Evolutionary conservation across 2,888 invertebrate genomes (phyloP), one percentile per base, ranked within the genome.

Genomic region (Amblyteles armatorius): DNA sequence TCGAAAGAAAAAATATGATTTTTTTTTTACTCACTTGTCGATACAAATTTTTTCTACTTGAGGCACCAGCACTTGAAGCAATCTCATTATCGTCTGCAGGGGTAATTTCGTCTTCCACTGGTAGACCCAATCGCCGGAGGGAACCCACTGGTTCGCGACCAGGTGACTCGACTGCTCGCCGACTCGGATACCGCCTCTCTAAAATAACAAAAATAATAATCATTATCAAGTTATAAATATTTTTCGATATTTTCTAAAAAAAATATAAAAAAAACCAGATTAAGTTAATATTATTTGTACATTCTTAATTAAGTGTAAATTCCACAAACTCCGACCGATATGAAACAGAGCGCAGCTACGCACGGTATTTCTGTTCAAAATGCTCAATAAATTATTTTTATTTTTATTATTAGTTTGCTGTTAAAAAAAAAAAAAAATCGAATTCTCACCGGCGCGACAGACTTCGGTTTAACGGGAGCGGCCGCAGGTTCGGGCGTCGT

Each of bases 11-110:
- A 68, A 29, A 3, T 0, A 29, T 9, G 55, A 57, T 55, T 55
- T 55, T 55, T 55, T 57, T 22, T 7, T 11, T 57, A 87, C 90
- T 90, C 85, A 93, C 93, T 93, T 93, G 79, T 93, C 99, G 92
- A 99, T 99, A 94, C 99, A 99, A 90, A 99, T 99, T 95, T 99
- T 99, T 95, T 99, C 99, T 29, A 99, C 99, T 95, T 99, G 99
- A 77, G 99, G 99, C 88, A 99, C 99, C 5, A 99, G 95, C 44
- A 99, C 99, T 95, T 99, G 99, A 88, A 99, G 95, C 92, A 99
- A 95, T 89, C 99, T 95, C 99, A 99, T 99, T 90, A 99, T 99
- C 78, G 99, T 99, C 95, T 99, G 99, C 89, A 99, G 95, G 6
- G 99, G 99, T 88, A 99, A 95, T 94, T 99, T 99, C 86, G 97